Evolutionary conservation across 2,797 vertebrate genomes (phyloP).

Genomic region (Myoxocephalus aenaeus): DNA sequence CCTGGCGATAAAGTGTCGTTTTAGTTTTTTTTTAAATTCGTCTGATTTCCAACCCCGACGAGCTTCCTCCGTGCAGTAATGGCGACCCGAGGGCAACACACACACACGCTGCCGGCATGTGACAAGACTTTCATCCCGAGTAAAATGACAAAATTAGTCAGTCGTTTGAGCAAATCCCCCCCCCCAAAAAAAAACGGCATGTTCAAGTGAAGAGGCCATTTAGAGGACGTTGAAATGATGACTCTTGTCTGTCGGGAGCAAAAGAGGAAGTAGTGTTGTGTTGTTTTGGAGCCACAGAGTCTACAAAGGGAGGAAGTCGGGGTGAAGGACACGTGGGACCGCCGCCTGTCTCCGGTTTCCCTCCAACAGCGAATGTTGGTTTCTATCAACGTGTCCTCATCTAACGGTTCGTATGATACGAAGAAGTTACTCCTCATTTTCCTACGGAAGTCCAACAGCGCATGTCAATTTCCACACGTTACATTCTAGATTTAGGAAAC

Average conservation of each 20-base stretch:
- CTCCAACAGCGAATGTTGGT: background rate
- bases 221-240: background rate
- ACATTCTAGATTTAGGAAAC: background rate
- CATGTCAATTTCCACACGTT: background rate
- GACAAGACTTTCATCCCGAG: background rate
- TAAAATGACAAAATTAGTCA: background rate
- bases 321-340: background rate
- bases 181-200: background rate
- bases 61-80: background rate
- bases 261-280: background rate
- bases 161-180: background rate
- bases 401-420: background rate
- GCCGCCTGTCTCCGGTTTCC: too few relatives aligned
- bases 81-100: too few relatives aligned
- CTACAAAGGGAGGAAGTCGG: background rate
- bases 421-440: background rate
- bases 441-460: background rate
- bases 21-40: slow-evolving; percentile 1
- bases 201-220: background rate
- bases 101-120: background rate
- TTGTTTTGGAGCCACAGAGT: background rate
- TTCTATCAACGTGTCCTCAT: background rate
- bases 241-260: background rate
- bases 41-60: background rate
- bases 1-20: background rate